These are phyloP conservation scores for Pammene aurita DNA, from an alignment of 2,888 invertebrate species.

Conservation along the genomic window DNA sequence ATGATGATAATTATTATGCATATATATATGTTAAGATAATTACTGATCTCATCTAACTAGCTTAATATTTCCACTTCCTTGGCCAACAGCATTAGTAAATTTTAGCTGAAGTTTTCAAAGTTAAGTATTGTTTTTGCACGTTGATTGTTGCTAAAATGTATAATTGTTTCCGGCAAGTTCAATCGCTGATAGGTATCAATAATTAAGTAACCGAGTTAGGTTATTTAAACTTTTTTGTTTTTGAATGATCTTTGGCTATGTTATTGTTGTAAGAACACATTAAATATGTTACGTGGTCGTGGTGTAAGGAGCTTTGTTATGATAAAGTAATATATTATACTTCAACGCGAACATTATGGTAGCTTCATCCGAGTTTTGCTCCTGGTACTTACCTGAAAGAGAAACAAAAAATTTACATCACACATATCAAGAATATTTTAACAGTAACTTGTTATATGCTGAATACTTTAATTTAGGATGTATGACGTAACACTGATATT, in stretches of 20 bases:
- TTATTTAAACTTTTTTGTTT: not conserved
- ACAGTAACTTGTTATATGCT: too few species aligned
- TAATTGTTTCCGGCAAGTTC: slow-evolving; percentile 32
- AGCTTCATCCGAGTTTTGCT: not conserved
- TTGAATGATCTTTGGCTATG: slow-evolving; percentile 12
- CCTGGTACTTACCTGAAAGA: slow-evolving; percentile 39
- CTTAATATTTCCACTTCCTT: slow-evolving; percentile 14
- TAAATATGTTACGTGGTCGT: too few species aligned
- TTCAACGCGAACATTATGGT: too few species aligned
- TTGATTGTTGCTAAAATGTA: slow-evolving; percentile 3
- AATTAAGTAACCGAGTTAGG: not conserved
- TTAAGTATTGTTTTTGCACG: slow-evolving; percentile 14
- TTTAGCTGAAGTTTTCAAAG: not conserved
- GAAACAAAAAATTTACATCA: not conserved
- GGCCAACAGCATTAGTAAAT: not conserved
- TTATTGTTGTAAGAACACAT: too few species aligned
- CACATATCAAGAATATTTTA: not conserved
- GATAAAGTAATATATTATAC: too few species aligned
- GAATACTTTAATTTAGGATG: too few species aligned
- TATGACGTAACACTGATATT: too few species aligned
- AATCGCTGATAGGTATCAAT: slow-evolving; percentile 21
- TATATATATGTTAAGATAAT: too few species aligned
- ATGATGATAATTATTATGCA: too few species aligned
- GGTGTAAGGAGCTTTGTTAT: too few species aligned
- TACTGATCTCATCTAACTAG: too few species aligned